Evolutionary conservation across 2,113 vertebrate species (phyloP).

Genomic region (Gymnogyps californianus): DNA sequence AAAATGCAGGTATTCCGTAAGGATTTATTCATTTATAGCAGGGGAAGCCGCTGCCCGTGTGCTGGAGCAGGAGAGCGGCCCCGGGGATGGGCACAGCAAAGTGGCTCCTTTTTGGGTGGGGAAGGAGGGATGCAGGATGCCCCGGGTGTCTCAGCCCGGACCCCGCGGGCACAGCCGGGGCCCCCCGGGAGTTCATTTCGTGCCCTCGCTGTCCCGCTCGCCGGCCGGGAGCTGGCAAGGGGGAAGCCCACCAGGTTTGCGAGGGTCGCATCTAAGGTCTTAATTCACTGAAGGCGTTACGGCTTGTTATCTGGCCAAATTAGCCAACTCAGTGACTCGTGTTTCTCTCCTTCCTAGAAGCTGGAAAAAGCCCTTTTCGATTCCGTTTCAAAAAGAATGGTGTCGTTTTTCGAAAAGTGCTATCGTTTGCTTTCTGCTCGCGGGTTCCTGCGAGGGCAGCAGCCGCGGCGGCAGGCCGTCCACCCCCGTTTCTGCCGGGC

Average conservation of each 20-base stretch:
- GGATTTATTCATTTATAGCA: not conserved
- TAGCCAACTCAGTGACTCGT: not conserved
- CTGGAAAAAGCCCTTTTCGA: not conserved
- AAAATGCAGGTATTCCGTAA: not conserved
- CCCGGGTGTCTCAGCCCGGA: accelerated
- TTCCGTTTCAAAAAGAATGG: accelerated
- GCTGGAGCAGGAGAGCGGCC: not conserved
- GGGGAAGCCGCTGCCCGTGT: not conserved
- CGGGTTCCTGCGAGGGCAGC: not conserved
- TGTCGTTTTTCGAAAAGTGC: not conserved
- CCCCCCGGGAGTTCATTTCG: not conserved
- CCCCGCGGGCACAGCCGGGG: accelerated
- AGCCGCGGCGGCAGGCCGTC: accelerated
- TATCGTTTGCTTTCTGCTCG: not conserved
- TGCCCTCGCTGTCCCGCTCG: no score
- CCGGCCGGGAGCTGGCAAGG: not conserved
- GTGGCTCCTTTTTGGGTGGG: not conserved
- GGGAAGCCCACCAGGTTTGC: accelerated
- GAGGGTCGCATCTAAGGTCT: accelerated
- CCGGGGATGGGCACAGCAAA: not conserved
- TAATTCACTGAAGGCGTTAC: accelerated
- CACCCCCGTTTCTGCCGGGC: not conserved
- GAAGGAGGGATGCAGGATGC: not conserved
- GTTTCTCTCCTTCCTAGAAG: not conserved
- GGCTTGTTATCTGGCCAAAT: not conserved